phyloP scores from a whole-genome alignment of 2,797 vertebrate species.

The Dermochelys coriacea region DNA sequence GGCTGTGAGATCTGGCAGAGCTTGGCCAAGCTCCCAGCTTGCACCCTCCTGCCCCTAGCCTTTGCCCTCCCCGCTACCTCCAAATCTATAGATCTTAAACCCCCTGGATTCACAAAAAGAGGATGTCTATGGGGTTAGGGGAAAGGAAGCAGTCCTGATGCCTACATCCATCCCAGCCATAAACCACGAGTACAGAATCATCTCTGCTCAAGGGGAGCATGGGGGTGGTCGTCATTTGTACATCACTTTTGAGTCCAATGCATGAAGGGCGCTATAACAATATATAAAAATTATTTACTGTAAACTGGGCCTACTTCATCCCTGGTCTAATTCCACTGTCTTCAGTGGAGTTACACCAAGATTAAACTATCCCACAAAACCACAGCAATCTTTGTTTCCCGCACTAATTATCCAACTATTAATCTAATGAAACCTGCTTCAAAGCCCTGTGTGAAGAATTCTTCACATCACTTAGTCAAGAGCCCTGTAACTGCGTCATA shows the following conservation, averaged over 20 bases:
- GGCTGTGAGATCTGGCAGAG: not conserved
- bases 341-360: not conserved
- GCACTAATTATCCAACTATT: not conserved
- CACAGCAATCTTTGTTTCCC: not conserved
- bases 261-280: not conserved
- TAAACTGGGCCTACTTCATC: not conserved
- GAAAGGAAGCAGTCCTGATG: not conserved
- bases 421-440: constrained; percentile 1
- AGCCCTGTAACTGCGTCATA: not conserved
- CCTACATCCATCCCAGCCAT: not conserved
- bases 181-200: too few species aligned
- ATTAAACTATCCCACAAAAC: not conserved
- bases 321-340: not conserved
- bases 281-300: not conserved
- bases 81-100: too few species aligned
- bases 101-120: not conserved
- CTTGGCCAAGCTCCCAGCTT: too few species aligned
- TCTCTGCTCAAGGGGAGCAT: not conserved
- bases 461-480: constrained; percentile 12
- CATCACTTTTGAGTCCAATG: not conserved
- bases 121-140: not conserved
- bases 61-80: not conserved
- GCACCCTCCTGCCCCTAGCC: too few species aligned
- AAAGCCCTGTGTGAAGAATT: constrained; percentile 16
- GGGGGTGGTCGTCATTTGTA: not conserved